Percentiles rank a stretch among this genome's conserved stretches.
These are phyloP conservation scores for Hippasteria phrygiana DNA, from an alignment of 53 echinoderm and acorn worm genomes.

Conservation along the genomic window DNA sequence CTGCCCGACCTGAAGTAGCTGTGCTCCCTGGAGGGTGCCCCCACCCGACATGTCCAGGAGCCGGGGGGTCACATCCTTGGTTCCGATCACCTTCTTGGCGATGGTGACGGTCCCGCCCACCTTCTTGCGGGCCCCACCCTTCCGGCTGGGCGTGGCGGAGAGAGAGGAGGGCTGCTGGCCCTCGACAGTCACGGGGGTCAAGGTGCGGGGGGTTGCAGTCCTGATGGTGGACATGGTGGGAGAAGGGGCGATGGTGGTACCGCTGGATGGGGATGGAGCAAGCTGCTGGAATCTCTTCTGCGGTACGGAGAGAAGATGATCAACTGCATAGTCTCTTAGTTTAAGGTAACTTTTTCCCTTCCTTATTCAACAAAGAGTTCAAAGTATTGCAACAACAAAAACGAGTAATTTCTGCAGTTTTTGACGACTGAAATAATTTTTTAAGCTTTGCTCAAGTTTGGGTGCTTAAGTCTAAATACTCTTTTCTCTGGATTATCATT, in stretches of 20 bases:
- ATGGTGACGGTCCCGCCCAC: not conserved
- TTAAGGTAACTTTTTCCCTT: not conserved
- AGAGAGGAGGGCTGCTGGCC: not conserved
- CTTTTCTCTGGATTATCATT: no score
- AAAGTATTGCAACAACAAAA: no score
- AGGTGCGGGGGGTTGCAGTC: conserved; percentile 1
- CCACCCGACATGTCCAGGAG: conserved; percentile 20
- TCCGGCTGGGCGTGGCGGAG: not conserved
- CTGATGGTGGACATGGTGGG: conserved; percentile 53
- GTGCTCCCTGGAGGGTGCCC: conserved; percentile 13
- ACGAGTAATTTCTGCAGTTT: no score
- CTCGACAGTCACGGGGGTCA: not conserved
- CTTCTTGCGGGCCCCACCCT: conserved; percentile 55
- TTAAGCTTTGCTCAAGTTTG: no score
- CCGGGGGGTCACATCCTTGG: conserved; percentile 43
- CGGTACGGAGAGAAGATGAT: not conserved
- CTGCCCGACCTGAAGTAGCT: conserved; percentile 34
- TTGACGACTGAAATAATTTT: no score
- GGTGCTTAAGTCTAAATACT: no score
- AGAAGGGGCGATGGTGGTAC: not conserved
- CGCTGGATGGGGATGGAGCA: conserved; percentile 47
- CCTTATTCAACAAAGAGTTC: no score
- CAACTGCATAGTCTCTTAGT: not conserved
- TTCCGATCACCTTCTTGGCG: conserved; percentile 61
- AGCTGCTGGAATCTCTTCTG: conserved; percentile 64